These are phyloP conservation scores for Macaca nemestrina DNA, from an alignment of 2,113 vertebrate genomes.

Conservation along the genomic window DNA sequence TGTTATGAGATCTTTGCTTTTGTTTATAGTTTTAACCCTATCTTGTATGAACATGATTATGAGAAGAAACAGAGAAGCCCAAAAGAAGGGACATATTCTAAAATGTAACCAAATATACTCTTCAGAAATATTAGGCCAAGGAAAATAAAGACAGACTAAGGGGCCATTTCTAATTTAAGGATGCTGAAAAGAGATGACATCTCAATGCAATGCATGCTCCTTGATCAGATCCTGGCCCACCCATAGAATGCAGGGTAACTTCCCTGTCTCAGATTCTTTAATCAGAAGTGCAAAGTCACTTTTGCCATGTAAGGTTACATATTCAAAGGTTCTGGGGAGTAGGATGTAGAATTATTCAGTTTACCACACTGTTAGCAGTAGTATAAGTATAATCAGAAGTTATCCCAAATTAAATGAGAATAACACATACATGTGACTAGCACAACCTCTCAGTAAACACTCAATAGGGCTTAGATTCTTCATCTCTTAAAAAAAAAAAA, in stretches of 20 bases:
- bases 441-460: neutral
- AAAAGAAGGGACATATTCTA: neutral
- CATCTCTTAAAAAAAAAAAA: neutral
- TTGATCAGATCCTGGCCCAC: no score
- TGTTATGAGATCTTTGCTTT: neutral
- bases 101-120: neutral
- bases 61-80: neutral
- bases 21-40: neutral
- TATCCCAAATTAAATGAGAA: neutral
- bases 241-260: neutral
- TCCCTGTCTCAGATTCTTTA: neutral
- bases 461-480: neutral
- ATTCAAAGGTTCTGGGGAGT: neutral
- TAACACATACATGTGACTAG: neutral
- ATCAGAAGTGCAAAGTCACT: neutral
- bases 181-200: neutral
- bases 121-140: constrained; percentile 13
- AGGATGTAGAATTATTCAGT: neutral
- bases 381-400: neutral
- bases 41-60: neutral
- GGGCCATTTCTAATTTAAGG: neutral
- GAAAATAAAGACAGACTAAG: neutral
- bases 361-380: neutral
- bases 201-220: no score
- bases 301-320: neutral